Percentiles rank a stretch among this genome's conserved stretches.
Conservation (phyloP, 2,888 invertebrate genomes). For the Empis stercorea region DNA sequence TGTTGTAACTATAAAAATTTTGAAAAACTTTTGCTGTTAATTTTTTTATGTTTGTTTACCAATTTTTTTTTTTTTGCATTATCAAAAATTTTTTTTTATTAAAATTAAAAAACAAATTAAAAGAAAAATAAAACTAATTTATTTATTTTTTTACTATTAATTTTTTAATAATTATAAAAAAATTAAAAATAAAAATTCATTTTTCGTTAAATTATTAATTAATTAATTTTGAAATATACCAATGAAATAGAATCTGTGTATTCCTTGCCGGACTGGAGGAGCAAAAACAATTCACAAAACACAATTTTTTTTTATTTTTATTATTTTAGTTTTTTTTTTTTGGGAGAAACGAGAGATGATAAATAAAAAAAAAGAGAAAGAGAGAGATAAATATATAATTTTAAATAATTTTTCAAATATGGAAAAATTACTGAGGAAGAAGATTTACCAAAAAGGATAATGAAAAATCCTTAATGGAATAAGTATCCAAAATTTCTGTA, state of each 20-base stretch:
- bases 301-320: too few species aligned
- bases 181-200: too few species aligned
- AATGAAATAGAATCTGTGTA: constrained; percentile 39
- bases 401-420: constrained; percentile 11
- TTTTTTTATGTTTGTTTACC: too few species aligned
- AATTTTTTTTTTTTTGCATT: too few species aligned
- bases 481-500: too few species aligned
- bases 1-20: too few species aligned
- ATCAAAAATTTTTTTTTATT: too few species aligned
- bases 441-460: constrained; percentile 6
- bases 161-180: too few species aligned
- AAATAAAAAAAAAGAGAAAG: constrained; percentile 10
- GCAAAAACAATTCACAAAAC: constrained; percentile 19
- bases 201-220: not conserved
- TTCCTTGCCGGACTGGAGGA: constrained; percentile 38
- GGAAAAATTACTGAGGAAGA: constrained; percentile 3
- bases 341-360: not conserved
- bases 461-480: not conserved
- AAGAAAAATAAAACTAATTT: too few species aligned
- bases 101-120: too few species aligned
- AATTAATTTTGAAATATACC: constrained; percentile 22
- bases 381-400: constrained; percentile 11
- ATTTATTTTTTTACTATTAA: not conserved
- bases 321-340: too few species aligned
- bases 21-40: too few species aligned